Evolutionary conservation across 2,113 vertebrate genomes (phyloP).

Genomic region (Nyctibius bracteatus): DNA sequence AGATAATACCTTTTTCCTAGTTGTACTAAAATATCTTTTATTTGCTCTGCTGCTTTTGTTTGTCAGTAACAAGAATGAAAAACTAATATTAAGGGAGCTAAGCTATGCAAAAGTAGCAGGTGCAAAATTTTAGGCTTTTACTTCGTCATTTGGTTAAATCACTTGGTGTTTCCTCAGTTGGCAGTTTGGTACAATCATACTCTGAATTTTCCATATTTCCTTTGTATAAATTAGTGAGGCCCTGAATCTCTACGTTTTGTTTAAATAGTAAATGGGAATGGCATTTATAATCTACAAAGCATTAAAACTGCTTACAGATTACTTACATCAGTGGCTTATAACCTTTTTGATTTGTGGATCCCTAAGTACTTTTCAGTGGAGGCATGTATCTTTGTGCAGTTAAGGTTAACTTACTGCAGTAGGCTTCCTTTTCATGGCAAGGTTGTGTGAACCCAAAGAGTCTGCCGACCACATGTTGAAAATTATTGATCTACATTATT

Average conservation of each 20-base stretch:
- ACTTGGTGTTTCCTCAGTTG: neutral
- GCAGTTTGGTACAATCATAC: neutral
- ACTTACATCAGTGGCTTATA: slow-evolving; percentile 10
- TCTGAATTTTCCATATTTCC: neutral
- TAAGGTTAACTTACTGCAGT: slow-evolving; percentile 40
- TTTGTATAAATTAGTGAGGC: neutral
- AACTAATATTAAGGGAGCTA: neutral
- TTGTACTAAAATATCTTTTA: neutral
- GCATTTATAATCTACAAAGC: neutral
- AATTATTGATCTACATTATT: slow-evolving; percentile 54
- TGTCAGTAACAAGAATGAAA: neutral
- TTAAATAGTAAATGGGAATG: neutral
- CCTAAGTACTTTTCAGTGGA: slow-evolving; percentile 15
- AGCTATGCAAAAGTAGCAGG: neutral
- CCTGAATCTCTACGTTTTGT: neutral
- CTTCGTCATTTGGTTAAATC: neutral
- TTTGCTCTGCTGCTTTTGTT: neutral
- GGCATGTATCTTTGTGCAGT: neutral
- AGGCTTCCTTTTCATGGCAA: slow-evolving; percentile 15
- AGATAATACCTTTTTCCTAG: neutral
- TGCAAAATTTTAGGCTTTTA: neutral
- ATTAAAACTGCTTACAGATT: slow-evolving; percentile 14
- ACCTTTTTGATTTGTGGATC: slow-evolving; percentile 54
- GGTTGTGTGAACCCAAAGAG: slow-evolving; percentile 13
- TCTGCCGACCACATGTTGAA: slow-evolving; percentile 50